phyloP scores from a whole-genome alignment of 1,140 invertebrate species.

The Trypoxylus dichotomus region DNA sequence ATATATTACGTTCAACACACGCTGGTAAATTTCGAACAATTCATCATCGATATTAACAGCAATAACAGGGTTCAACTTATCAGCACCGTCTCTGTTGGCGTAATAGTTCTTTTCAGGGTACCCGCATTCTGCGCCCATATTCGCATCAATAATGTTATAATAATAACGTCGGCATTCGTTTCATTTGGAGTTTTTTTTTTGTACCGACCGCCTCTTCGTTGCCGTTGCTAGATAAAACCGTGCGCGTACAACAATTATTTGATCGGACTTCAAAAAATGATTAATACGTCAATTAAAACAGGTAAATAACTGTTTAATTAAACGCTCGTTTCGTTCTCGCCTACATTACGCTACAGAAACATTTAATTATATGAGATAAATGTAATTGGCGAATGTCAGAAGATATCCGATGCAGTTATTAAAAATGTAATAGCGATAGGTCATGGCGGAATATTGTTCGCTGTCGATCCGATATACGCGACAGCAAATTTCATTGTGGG shows the following conservation, averaged over 20 bases:
- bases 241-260: background rate
- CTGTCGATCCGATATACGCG: too few species aligned
- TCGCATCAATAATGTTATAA: conserved; percentile 22
- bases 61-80: background rate
- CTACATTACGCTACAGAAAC: background rate
- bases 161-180: background rate
- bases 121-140: background rate
- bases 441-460: background rate
- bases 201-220: background rate
- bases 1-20: background rate
- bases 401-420: conserved; percentile 26
- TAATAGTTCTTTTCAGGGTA: background rate
- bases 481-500: too few species aligned
- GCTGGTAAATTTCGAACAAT: conserved; percentile 9
- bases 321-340: background rate
- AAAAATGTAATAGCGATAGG: conserved; percentile 24
- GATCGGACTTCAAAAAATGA: conserved; percentile 25
- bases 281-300: conserved; percentile 29
- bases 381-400: conserved; percentile 28
- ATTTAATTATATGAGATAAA: conserved; percentile 29
- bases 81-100: background rate
- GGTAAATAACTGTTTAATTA: conserved; percentile 27
- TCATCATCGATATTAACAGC: conserved; percentile 21
- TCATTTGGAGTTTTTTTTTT: conserved; percentile 10
- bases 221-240: background rate